Percentiles rank a stretch among this genome's conserved stretches.
phyloP scores from a whole-genome alignment of 2,113 vertebrate genomes.

The Vireo altiloquus region DNA sequence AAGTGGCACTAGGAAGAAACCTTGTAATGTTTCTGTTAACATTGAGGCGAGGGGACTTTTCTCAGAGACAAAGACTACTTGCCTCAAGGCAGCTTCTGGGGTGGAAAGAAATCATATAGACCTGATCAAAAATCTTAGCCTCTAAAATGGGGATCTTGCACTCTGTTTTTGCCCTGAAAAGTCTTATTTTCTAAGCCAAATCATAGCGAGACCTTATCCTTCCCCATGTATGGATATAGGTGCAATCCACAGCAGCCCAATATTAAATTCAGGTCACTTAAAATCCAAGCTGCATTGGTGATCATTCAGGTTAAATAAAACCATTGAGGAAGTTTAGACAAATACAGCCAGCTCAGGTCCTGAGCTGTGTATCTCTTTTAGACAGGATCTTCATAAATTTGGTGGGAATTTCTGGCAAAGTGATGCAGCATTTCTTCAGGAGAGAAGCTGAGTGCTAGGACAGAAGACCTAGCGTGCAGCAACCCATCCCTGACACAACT shows the following conservation, averaged over 20 bases:
- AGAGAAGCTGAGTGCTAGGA: background rate
- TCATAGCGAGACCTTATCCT: background rate
- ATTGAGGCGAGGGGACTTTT: background rate
- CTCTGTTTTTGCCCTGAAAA: background rate
- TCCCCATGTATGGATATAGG: background rate
- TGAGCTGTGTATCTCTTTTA: background rate
- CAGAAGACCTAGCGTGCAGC: background rate
- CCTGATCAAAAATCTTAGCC: background rate
- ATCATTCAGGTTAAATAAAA: background rate
- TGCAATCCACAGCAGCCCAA: background rate
- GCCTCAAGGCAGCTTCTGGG: background rate
- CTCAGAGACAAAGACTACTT: background rate
- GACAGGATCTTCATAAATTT: background rate
- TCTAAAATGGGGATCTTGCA: background rate
- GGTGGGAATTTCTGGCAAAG: background rate
- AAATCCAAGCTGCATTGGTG: background rate
- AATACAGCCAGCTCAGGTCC: background rate
- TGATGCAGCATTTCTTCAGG: background rate
- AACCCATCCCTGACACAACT: accelerated
- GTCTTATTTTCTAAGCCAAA: background rate
- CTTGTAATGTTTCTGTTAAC: background rate
- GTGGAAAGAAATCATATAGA: background rate
- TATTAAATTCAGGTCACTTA: background rate
- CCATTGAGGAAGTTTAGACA: background rate
- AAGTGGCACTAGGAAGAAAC: background rate